Conservation (phyloP, 2,888 invertebrate genomes). For the Drosophila monieri region DNA sequence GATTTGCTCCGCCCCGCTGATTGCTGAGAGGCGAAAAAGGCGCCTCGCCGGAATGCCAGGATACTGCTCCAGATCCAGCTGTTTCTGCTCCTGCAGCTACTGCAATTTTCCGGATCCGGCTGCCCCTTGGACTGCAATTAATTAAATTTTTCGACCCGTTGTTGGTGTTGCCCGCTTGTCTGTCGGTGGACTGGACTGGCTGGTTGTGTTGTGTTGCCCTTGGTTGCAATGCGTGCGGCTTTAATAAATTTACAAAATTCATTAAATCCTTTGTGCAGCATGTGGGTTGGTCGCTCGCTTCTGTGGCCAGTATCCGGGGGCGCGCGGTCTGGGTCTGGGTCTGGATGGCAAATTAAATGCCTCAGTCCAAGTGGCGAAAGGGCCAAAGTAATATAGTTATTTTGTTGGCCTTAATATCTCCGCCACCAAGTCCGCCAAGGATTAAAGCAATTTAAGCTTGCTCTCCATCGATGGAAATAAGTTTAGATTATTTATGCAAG, state of each 20-base stretch:
- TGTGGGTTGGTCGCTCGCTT: slow-evolving; percentile 33
- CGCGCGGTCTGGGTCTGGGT: neutral
- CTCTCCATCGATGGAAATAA: neutral
- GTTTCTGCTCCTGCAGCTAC: slow-evolving; percentile 28
- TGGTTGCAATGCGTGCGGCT: slow-evolving; percentile 57
- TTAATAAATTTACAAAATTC: slow-evolving; percentile 71
- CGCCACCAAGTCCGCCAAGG: slow-evolving; percentile 2
- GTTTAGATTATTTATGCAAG: neutral
- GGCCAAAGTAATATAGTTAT: slow-evolving; percentile 24
- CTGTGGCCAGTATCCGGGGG: slow-evolving; percentile 8
- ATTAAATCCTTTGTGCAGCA: slow-evolving; percentile 60
- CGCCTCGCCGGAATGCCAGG: slow-evolving; percentile 16
- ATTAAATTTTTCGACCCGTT: slow-evolving; percentile 68
- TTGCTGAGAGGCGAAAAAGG: slow-evolving; percentile 48
- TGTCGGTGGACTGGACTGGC: neutral
- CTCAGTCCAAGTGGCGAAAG: slow-evolving; percentile 15
- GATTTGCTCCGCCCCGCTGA: slow-evolving; percentile 70
- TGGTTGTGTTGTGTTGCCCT: slow-evolving; percentile 25
- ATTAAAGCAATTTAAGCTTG: neutral
- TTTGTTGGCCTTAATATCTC: slow-evolving; percentile 24
- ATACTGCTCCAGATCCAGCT: slow-evolving; percentile 25
- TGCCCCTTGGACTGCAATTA: slow-evolving; percentile 64
- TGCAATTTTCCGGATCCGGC: slow-evolving; percentile 42
- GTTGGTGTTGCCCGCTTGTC: slow-evolving; percentile 31
- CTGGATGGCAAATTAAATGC: slow-evolving; percentile 25